These are phyloP conservation scores for Chionodraco myersi DNA, from an alignment of 2,113 vertebrate genomes.

Conservation along the genomic window DNA sequence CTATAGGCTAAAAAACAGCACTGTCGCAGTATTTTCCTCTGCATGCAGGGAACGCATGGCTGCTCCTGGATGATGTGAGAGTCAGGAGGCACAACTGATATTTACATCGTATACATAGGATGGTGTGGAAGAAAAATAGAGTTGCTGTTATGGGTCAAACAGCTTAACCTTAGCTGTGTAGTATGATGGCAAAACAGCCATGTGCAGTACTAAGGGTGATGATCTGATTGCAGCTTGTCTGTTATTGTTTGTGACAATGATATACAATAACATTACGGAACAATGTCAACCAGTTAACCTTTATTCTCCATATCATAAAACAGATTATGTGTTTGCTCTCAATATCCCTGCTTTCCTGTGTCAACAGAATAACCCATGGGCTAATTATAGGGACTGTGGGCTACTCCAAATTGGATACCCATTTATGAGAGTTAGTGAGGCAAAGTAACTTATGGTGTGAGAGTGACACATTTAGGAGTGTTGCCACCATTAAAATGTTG, in stretches of 20 bases:
- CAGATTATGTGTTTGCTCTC: background rate
- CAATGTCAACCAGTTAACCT: background rate
- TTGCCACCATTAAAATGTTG: constrained; percentile 22
- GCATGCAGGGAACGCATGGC: constrained; percentile 75
- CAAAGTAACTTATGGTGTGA: constrained; percentile 6
- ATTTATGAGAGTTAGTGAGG: background rate
- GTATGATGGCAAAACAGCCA: background rate
- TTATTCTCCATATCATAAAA: background rate
- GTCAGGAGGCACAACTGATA: constrained; percentile 21
- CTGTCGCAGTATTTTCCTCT: constrained; percentile 81
- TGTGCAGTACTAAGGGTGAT: background rate
- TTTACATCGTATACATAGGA: background rate
- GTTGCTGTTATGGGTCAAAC: constrained; percentile 33
- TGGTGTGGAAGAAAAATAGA: background rate
- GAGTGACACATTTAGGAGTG: constrained; percentile 12
- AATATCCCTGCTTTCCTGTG: background rate
- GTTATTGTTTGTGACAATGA: background rate
- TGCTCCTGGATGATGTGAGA: constrained; percentile 55
- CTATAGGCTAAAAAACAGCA: constrained; percentile 17
- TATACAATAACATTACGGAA: background rate
- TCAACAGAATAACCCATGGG: background rate
- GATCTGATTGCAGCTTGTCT: background rate
- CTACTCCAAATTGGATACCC: background rate
- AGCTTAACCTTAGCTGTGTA: constrained; percentile 31
- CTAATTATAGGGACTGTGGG: background rate